Conservation (phyloP, 2,113 vertebrate species). For the Pampusana beccarii region DNA sequence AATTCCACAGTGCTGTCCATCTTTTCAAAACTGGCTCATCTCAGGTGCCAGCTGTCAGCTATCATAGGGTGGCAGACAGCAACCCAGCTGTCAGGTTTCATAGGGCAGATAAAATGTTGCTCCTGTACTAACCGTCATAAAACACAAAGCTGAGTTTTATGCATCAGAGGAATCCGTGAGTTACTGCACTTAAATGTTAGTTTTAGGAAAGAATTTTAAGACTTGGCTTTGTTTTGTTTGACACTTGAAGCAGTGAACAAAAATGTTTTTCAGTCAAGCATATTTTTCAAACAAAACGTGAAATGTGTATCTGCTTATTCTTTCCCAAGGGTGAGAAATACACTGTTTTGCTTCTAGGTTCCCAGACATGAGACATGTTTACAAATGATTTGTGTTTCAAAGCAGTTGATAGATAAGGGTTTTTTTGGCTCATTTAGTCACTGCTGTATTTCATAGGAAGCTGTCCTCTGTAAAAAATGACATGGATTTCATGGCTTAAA, state of each 20-base stretch:
- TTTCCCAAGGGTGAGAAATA: background rate
- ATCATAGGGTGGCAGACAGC: background rate
- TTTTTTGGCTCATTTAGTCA: background rate
- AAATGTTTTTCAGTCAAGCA: background rate
- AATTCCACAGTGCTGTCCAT: background rate
- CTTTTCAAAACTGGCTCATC: background rate
- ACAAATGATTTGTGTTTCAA: background rate
- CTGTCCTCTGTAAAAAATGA: background rate
- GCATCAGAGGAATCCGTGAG: background rate
- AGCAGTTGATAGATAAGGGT: background rate
- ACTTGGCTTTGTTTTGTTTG: background rate
- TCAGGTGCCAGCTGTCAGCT: background rate
- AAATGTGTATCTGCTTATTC: background rate
- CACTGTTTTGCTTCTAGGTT: conserved; percentile 1
- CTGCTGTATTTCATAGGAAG: background rate
- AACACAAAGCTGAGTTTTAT: background rate
- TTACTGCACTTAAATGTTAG: background rate
- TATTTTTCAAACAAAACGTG: background rate
- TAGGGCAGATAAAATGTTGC: background rate
- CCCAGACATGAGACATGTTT: background rate
- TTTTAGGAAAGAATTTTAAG: background rate
- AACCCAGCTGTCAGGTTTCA: background rate
- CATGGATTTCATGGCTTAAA: background rate
- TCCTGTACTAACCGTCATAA: background rate
- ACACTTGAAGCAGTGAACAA: background rate